These are phyloP conservation scores for Polypedilum pembai DNA, from an alignment of 1,140 invertebrate species.

Conservation along the genomic window DNA sequence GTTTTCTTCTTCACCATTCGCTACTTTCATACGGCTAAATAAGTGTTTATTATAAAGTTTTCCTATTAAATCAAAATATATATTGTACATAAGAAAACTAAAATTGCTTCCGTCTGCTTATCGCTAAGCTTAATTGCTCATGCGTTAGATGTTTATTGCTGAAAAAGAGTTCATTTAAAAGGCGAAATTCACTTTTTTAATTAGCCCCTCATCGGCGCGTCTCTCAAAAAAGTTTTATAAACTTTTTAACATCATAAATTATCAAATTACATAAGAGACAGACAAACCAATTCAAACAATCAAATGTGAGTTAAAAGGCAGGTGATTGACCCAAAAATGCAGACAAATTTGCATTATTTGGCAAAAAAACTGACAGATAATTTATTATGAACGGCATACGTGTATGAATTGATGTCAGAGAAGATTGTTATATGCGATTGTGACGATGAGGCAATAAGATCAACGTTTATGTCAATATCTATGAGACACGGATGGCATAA, in stretches of 20 bases:
- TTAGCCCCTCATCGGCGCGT: neutral
- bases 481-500: neutral
- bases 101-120: neutral
- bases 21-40: too few relatives aligned
- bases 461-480: neutral
- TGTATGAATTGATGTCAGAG: neutral
- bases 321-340: too few relatives aligned
- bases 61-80: too few relatives aligned
- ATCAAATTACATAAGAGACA: neutral
- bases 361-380: neutral
- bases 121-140: slow-evolving; percentile 1
- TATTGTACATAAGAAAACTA: too few relatives aligned
- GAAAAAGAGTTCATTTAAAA: neutral
- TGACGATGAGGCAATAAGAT: neutral
- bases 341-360: neutral
- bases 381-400: neutral
- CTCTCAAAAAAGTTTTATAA: neutral
- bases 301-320: too few relatives aligned
- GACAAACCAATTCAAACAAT: too few relatives aligned
- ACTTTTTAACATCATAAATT: neutral
- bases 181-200: neutral
- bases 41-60: too few relatives aligned
- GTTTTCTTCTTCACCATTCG: neutral
- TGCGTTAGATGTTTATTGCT: slow-evolving; percentile 3
- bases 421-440: neutral